These are phyloP conservation scores for Caenorhabditis remanei DNA, from an alignment of 1,140 invertebrate genomes.

Conservation along the genomic window DNA sequence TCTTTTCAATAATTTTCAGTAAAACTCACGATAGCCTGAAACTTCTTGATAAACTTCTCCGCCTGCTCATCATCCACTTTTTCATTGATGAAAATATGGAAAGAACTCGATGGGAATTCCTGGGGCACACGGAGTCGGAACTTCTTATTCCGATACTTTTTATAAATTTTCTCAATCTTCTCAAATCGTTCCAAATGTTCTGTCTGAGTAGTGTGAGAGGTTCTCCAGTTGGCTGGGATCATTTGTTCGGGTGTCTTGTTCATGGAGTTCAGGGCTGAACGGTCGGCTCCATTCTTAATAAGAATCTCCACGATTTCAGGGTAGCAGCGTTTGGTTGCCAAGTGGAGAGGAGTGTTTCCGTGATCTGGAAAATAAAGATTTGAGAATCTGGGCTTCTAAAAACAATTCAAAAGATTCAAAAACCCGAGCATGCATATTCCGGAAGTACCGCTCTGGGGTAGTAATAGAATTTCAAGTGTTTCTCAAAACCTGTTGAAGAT, in stretches of 20 bases:
- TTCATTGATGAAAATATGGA: background rate
- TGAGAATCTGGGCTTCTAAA: too few relatives aligned
- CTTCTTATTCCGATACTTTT: background rate
- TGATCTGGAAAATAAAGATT: background rate
- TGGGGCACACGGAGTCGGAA: background rate
- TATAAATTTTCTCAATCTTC: background rate
- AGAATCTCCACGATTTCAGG: slow-evolving; percentile 5
- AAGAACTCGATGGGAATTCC: background rate
- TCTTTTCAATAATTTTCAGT: too few relatives aligned
- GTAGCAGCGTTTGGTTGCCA: background rate
- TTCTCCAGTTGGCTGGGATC: background rate
- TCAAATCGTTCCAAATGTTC: background rate
- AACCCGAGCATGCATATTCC: too few relatives aligned
- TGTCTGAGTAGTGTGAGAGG: background rate
- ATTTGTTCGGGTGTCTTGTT: slow-evolving; percentile 7
- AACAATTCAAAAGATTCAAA: too few relatives aligned
- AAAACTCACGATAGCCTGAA: background rate
- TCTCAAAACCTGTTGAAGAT: too few relatives aligned
- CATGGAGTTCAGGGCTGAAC: background rate
- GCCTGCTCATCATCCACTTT: background rate
- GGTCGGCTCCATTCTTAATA: slow-evolving; percentile 16
- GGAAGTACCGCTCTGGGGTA: too few relatives aligned
- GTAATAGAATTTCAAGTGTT: too few relatives aligned
- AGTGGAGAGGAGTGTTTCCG: slow-evolving; percentile 1
- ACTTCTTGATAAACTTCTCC: background rate